These are phyloP conservation scores for Neuroterus valhalla DNA, from an alignment of 1,140 invertebrate genomes.

Conservation along the genomic window DNA sequence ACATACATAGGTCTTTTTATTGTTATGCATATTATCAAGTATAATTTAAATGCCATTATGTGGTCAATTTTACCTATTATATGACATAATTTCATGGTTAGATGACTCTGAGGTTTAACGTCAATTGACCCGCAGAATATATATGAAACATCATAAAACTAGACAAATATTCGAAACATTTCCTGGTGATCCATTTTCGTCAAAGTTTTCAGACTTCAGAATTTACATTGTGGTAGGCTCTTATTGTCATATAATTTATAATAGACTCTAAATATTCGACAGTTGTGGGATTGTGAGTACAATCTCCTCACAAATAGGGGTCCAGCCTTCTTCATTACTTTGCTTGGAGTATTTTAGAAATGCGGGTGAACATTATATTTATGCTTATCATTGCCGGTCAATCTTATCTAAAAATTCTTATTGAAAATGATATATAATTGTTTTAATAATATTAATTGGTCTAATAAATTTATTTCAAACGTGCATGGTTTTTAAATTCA, in stretches of 20 bases:
- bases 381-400: too few relatives aligned
- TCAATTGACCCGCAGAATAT: slow-evolving; percentile 26
- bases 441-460: too few relatives aligned
- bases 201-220: not conserved
- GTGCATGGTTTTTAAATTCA: too few relatives aligned
- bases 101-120: not conserved
- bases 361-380: not conserved
- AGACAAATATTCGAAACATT: not conserved
- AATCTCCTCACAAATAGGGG: slow-evolving; percentile 20
- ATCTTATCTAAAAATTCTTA: too few relatives aligned
- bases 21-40: too few relatives aligned
- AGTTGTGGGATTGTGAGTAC: not conserved
- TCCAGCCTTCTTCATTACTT: not conserved
- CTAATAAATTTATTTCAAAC: too few relatives aligned
- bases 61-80: too few relatives aligned
- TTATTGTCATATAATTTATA: not conserved
- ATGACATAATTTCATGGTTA: too few relatives aligned
- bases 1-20: too few relatives aligned
- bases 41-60: too few relatives aligned
- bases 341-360: not conserved
- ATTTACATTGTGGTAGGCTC: not conserved
- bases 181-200: slow-evolving; percentile 17
- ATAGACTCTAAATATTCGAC: not conserved
- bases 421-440: too few relatives aligned
- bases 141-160: not conserved